Evolutionary conservation across 2,888 invertebrate genomes (phyloP).

Genomic region (Celastrina argiolus): DNA sequence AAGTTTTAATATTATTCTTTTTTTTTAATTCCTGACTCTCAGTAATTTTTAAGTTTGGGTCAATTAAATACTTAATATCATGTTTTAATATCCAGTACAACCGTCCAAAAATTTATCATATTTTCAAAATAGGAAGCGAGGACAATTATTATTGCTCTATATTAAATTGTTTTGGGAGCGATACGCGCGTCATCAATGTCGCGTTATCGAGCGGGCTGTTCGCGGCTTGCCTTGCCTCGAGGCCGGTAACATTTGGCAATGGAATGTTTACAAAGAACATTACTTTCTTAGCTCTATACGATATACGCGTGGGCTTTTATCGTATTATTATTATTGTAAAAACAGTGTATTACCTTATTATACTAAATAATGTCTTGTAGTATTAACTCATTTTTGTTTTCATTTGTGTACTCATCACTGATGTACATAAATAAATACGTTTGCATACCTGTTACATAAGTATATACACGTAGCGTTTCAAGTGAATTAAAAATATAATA

Average conservation of each 20-base stretch:
- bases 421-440: not conserved
- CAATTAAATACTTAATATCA: too few relatives aligned
- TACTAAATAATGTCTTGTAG: not conserved
- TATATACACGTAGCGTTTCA: not conserved
- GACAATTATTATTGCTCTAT: not conserved
- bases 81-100: not conserved
- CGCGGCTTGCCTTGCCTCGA: not conserved
- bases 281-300: not conserved
- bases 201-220: not conserved
- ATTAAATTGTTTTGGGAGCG: not conserved
- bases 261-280: constrained; percentile 8
- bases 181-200: not conserved
- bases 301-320: not conserved
- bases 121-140: not conserved
- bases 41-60: too few relatives aligned
- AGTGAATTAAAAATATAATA: not conserved
- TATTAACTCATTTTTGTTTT: not conserved
- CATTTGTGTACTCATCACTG: not conserved
- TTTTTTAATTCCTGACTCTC: too few relatives aligned
- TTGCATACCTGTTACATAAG: not conserved
- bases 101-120: not conserved
- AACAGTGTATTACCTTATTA: not conserved
- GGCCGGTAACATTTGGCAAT: not conserved
- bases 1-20: too few relatives aligned
- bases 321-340: not conserved